phyloP scores from a whole-genome alignment of 2,113 vertebrate species.

The Dryoscopus gambensis region DNA sequence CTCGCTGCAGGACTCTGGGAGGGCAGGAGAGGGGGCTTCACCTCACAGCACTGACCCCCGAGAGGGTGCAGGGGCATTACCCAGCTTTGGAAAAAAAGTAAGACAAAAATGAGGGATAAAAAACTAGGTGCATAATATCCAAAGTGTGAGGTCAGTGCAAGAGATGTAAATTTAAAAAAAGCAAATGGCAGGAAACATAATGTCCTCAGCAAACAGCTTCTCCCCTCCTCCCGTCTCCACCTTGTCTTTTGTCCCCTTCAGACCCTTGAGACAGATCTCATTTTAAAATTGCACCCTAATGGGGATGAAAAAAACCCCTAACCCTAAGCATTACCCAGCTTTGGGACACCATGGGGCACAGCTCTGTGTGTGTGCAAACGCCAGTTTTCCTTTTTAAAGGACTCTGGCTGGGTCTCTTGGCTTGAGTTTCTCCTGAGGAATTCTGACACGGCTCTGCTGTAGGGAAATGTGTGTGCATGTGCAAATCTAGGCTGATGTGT shows the following conservation, averaged over 20 bases:
- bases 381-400: not conserved
- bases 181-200: conserved; percentile 63
- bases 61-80: not conserved
- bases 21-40: not conserved
- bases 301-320: not conserved
- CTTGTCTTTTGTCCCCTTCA: conserved; percentile 18
- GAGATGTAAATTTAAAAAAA: conserved; percentile 50
- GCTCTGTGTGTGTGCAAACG: not conserved
- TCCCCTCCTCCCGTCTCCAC: conserved; percentile 17
- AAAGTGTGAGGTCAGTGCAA: conserved; percentile 68
- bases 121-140: conserved; percentile 52
- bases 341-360: accelerated
- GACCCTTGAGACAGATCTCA: conserved; percentile 52
- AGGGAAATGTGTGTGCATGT: not conserved
- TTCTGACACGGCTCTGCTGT: not conserved
- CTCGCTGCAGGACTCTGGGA: not conserved
- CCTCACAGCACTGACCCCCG: not conserved
- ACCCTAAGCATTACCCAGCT: no score
- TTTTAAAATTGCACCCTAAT: conserved; percentile 64
- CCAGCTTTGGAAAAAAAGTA: no score
- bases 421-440: not conserved
- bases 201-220: conserved; percentile 5
- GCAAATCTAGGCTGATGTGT: not conserved
- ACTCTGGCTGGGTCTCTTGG: not conserved
- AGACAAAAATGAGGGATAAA: conserved; percentile 58